phyloP scores from a whole-genome alignment of 2,113 vertebrate species.

The Lethenteron camtschaticum region DNA sequence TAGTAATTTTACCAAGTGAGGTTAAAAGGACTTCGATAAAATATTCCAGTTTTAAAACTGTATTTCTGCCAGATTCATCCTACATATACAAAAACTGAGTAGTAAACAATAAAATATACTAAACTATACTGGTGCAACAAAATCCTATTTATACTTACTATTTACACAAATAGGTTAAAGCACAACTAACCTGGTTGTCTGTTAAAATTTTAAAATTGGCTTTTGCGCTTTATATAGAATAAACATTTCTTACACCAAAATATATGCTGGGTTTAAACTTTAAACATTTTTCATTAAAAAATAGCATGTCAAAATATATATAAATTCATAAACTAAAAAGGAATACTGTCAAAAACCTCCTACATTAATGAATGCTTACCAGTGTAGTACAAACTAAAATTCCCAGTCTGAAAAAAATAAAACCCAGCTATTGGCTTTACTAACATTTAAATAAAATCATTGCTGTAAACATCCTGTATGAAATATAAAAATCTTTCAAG shows the following conservation, averaged over 20 bases:
- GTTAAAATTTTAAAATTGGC: conserved; percentile 55
- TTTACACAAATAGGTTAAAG: conserved; percentile 99
- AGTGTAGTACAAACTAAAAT: conserved; percentile 99
- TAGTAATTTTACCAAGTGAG: conserved; percentile 92
- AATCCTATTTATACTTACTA: conserved; percentile 80
- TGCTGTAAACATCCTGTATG: conserved; percentile 98
- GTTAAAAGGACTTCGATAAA: conserved; percentile 99
- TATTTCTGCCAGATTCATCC: conserved; percentile 99
- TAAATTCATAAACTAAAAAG: conserved; percentile 6
- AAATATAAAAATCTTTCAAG: conserved; percentile 98
- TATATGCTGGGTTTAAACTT: conserved; percentile 5
- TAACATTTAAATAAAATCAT: conserved; percentile 99
- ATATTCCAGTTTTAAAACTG: conserved; percentile 99
- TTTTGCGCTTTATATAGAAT: conserved; percentile 41
- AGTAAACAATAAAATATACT: conserved; percentile 99
- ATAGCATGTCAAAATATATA: conserved; percentile 6
- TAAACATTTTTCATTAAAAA: conserved; percentile 3
- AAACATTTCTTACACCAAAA: conserved; percentile 6
- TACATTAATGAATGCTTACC: conserved; percentile 3
- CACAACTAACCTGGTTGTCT: conserved; percentile 49
- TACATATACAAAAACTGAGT: conserved; percentile 99
- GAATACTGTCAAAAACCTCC: conserved; percentile 2
- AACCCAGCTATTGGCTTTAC: conserved; percentile 99
- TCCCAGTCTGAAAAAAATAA: conserved; percentile 93
- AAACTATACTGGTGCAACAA: conserved; percentile 98